Evolutionary conservation across 2,113 vertebrate genomes (phyloP), one percentile per base, ranked within the genome.

Genomic region (Ceyx margarethae): DNA sequence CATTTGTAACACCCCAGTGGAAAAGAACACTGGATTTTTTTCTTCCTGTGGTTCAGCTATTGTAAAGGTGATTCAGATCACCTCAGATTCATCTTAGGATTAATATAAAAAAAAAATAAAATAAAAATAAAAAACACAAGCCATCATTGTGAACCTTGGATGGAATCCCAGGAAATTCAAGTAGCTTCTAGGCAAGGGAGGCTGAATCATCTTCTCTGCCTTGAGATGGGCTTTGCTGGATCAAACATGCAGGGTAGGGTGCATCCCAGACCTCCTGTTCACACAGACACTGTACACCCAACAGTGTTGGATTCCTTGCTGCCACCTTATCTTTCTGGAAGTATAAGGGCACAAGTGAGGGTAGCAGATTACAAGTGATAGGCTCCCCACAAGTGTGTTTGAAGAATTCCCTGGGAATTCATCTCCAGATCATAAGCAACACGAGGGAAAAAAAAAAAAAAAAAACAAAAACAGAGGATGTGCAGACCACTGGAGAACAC

Each of bases 301-400:
- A 75, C 19, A 95, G 94, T 65, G 75, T 93, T 94, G 92, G 89
- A 83, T 96, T 96, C 89, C 92, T 72, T 80, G 57, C 87, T 89
- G 96, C 92, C 81, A 96, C 89, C 95, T 96, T 96, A 96, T 96
- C 95, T 96, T 96, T 85, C 92, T 94, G 81, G 83, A 91, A 94
- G 93, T 96, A 95, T 95, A 96, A 95, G 91, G 94, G 95, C 81
- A 95, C 92, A 93, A 93, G 81, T 81, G 77, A 96, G 84, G 94
- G 95, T 96, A 96, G 95, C 88, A 94, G 94, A 94, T 96, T 96
- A 96, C 95, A 95, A 93, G 53, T 10, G 95, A 96, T 95, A 95
- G 91, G 89, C 72, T 89, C 56, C 1, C 0, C 37, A 87, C 81
- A 95, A 89, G 85, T 28, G 78, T 91, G 74, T 93, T 95, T 96